A percentile compares a stretch with the other conserved stretches of the same genome.
Conservation (phyloP, 1,140 invertebrate species). For the Latrodectus geometricus region DNA sequence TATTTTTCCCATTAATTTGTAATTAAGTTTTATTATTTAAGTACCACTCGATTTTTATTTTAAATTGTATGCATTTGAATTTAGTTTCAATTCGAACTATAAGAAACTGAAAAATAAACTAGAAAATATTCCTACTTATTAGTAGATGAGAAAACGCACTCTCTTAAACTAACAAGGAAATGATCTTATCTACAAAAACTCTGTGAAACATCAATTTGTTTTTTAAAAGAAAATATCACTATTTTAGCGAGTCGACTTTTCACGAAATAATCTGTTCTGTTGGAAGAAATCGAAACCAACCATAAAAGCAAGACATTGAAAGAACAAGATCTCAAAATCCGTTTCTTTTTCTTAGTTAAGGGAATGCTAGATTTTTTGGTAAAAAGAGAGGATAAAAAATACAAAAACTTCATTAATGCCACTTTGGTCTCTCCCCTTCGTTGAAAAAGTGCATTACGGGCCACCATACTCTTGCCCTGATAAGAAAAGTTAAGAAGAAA, state of each 20-base stretch:
- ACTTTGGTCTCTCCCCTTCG: constrained; percentile 33
- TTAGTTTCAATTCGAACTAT: too few species aligned
- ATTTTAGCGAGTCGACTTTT: neutral
- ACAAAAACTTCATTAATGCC: constrained; percentile 60
- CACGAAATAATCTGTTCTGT: neutral
- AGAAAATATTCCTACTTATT: too few species aligned
- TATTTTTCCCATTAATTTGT: too few species aligned
- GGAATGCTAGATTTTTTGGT: constrained; percentile 34
- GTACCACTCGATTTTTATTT: too few species aligned
- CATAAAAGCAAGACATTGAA: constrained; percentile 37
- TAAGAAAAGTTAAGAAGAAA: constrained; percentile 62
- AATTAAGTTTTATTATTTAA: too few species aligned
- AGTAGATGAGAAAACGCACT: too few species aligned
- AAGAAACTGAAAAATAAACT: too few species aligned
- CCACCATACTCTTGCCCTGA: constrained; percentile 50
- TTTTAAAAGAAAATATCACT: too few species aligned
- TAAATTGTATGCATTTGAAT: too few species aligned
- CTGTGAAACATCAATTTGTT: too few species aligned
- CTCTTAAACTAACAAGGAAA: too few species aligned
- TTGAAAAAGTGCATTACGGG: constrained; percentile 59
- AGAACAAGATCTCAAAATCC: constrained; percentile 22
- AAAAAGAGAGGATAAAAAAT: constrained; percentile 1
- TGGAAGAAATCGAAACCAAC: constrained; percentile 47
- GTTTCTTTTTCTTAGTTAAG: constrained; percentile 32
- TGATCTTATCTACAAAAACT: too few species aligned